Percentiles rank a stretch among this genome's conserved stretches.
phyloP scores from a whole-genome alignment of 2,888 invertebrate species.

The Onchidella celtica region DNA sequence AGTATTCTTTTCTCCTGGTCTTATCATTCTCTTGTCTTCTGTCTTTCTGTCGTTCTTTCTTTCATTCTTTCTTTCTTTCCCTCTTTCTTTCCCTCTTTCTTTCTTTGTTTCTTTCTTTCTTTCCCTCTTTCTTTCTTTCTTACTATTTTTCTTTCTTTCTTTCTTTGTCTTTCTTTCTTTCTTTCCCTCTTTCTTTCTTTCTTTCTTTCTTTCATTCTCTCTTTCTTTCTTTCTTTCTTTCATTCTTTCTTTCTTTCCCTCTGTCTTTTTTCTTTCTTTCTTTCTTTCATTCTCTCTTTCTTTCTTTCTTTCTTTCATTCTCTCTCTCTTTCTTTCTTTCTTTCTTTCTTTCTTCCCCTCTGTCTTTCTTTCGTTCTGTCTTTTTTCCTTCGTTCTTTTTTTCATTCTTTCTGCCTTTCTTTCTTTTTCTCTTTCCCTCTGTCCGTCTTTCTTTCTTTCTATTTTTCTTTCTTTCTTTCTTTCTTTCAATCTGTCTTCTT shows the following conservation, averaged over 20 bases:
- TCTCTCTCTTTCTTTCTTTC: neutral
- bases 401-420: slow-evolving; percentile 4
- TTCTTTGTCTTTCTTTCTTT: too few relatives aligned
- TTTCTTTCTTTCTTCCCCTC: neutral
- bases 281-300: too few relatives aligned
- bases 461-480: slow-evolving; percentile 21
- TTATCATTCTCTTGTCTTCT: neutral
- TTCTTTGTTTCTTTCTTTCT: neutral
- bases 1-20: neutral
- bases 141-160: too few relatives aligned
- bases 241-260: neutral
- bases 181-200: slow-evolving; percentile 29
- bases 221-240: neutral
- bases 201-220: slow-evolving; percentile 18
- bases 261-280: too few relatives aligned
- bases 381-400: too few relatives aligned
- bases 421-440: slow-evolving; percentile 16
- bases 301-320: too few relatives aligned
- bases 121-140: slow-evolving; percentile 22
- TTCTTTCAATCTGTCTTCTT: slow-evolving; percentile 15
- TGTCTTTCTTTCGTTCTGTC: too few relatives aligned
- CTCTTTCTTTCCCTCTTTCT: slow-evolving; percentile 1
- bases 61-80: neutral
- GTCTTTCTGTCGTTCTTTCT: neutral
- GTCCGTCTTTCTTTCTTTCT: slow-evolving; percentile 18